A percentile compares a stretch with the other conserved stretches of the same genome.
These are phyloP conservation scores for Caranx melampygus DNA, from an alignment of 2,113 vertebrate genomes.

Conservation along the genomic window DNA sequence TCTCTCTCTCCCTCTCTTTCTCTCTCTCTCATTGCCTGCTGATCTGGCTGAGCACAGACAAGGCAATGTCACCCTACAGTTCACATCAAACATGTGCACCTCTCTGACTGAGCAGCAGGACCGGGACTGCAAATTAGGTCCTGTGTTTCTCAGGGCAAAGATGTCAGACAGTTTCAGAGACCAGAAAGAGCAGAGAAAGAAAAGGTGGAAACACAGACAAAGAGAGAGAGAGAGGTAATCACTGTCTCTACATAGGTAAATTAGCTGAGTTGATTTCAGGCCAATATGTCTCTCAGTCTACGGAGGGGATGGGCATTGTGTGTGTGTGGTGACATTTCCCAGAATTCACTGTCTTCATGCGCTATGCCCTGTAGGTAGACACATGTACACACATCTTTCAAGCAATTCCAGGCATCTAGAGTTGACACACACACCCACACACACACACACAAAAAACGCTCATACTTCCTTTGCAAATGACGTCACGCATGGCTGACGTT, in stretches of 20 bases:
- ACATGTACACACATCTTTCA: not conserved
- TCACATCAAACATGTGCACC: conserved; percentile 53
- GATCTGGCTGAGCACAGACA: conserved; percentile 55
- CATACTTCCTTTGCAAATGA: conserved; percentile 66
- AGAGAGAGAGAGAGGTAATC: conserved; percentile 61
- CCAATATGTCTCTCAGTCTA: conserved; percentile 77
- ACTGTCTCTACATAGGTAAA: conserved; percentile 73
- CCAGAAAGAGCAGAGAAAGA: not conserved
- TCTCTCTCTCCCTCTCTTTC: not conserved
- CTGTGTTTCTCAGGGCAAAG: conserved; percentile 29
- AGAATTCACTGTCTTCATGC: conserved; percentile 56
- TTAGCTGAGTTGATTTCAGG: conserved; percentile 80
- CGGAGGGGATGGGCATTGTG: conserved; percentile 43
- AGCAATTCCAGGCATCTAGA: conserved; percentile 15
- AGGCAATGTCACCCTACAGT: conserved; percentile 59
- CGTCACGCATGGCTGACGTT: conserved; percentile 52
- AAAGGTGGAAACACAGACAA: conserved; percentile 8
- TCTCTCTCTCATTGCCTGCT: conserved; percentile 40
- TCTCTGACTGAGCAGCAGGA: conserved; percentile 40
- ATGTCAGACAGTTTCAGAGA: conserved; percentile 36
- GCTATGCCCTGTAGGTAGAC: conserved; percentile 33
- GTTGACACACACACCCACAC: conserved; percentile 27
- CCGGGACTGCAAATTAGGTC: conserved; percentile 48
- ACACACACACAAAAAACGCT: conserved; percentile 19
- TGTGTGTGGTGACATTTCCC: conserved; percentile 69